phyloP scores from a whole-genome alignment of 2,888 invertebrate genomes.

The Microctonus hyperodae region DNA sequence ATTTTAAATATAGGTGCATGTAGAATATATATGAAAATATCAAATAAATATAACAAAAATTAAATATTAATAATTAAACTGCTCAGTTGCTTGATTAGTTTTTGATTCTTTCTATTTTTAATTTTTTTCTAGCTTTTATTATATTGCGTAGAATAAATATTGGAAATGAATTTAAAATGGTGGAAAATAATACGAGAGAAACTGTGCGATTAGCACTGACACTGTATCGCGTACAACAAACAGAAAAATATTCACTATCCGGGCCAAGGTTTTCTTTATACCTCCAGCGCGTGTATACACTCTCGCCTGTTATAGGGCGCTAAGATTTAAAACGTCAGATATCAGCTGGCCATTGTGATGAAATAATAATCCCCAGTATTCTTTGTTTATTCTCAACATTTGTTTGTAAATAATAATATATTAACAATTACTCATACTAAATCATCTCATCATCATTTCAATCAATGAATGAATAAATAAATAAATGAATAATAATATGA shows the following conservation, averaged over 20 bases:
- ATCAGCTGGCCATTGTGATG: slow-evolving; percentile 36
- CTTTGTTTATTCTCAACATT: not conserved
- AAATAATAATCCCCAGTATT: not conserved
- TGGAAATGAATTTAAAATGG: not conserved
- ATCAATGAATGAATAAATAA: not conserved
- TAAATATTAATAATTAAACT: not conserved
- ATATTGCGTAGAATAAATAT: not conserved
- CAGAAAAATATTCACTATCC: slow-evolving; percentile 37
- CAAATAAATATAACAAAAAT: slow-evolving; percentile 8
- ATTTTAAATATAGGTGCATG: slow-evolving; percentile 12
- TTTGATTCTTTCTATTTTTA: not conserved
- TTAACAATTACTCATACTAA: slow-evolving; percentile 17
- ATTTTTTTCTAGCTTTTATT: not conserved
- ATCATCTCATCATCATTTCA: not conserved
- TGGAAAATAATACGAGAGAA: not conserved
- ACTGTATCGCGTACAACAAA: slow-evolving; percentile 18
- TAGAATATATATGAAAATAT: slow-evolving; percentile 1
- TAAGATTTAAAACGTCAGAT: slow-evolving; percentile 42
- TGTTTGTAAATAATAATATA: not conserved
- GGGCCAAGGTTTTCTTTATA: slow-evolving; percentile 46
- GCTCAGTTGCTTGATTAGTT: not conserved
- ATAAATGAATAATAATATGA: slow-evolving; percentile 5
- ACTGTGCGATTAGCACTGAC: slow-evolving; percentile 17
- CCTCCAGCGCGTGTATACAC: slow-evolving; percentile 31
- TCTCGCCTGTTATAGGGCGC: slow-evolving; percentile 34